Evolutionary conservation across 2,113 vertebrate species (phyloP).

Genomic region (Macrotus californicus): DNA sequence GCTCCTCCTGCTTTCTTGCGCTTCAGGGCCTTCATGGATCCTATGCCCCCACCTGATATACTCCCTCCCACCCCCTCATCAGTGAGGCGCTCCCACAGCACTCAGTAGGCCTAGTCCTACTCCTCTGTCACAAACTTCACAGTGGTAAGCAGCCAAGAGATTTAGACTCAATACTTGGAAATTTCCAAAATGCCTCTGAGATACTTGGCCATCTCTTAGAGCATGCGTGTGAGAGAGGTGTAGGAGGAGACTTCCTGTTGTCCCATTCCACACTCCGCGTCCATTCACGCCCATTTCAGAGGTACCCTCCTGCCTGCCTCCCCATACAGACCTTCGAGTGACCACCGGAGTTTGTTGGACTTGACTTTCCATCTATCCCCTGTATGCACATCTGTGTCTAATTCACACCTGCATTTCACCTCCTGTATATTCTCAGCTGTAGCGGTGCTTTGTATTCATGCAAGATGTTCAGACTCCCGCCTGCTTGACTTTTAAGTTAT

Average conservation of each 20-base stretch:
- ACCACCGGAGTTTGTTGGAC: background rate
- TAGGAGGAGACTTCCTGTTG: background rate
- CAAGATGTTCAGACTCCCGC: background rate
- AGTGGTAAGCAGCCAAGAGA: background rate
- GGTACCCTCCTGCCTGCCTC: background rate
- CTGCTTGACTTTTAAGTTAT: background rate
- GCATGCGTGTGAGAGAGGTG: too few species aligned
- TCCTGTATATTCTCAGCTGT: background rate
- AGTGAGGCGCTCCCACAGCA: background rate
- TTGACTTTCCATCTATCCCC: background rate
- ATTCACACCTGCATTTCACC: background rate
- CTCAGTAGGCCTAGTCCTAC: accelerated
- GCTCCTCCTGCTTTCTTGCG: background rate
- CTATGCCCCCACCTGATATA: background rate
- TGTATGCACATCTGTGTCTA: background rate
- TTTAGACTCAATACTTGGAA: background rate
- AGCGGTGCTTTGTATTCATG: background rate
- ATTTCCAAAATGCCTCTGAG: background rate
- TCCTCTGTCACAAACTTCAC: background rate
- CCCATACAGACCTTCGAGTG: background rate
- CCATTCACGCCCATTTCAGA: background rate
- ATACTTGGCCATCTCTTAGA: background rate
- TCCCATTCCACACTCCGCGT: accelerated
- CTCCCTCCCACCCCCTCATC: background rate
- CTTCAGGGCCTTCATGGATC: background rate